Percentiles rank a stretch among this genome's conserved stretches.
phyloP scores from a whole-genome alignment of 2,113 vertebrate genomes.

The Crypturellus undulatus region DNA sequence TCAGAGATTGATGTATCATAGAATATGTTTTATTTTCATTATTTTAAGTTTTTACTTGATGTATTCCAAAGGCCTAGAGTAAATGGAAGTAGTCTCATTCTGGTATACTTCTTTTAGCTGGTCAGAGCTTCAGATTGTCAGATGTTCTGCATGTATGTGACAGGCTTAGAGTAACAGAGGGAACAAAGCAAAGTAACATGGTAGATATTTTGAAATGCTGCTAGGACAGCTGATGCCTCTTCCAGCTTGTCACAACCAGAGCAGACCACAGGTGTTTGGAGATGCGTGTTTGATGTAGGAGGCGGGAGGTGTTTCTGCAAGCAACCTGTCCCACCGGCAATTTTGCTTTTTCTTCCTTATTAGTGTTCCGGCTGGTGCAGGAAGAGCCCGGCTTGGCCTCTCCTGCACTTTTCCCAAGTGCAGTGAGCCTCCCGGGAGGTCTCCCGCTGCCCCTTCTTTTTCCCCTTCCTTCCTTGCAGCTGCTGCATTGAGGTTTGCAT shows the following conservation, averaged over 20 bases:
- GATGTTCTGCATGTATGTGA: not conserved
- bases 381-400: not conserved
- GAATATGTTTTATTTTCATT: not conserved
- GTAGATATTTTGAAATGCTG: not conserved
- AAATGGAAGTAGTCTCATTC: not conserved
- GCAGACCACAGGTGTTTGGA: not conserved
- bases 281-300: not conserved
- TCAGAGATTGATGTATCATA: not conserved
- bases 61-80: not conserved
- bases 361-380: not conserved
- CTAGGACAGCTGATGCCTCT: not conserved
- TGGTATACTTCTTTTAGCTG: not conserved
- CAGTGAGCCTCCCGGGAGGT: not conserved
- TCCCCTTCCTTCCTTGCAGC: not conserved
- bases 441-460: not conserved
- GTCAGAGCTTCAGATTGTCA: not conserved
- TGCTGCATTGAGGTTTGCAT: not conserved
- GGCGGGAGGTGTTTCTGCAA: not conserved
- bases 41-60: not conserved
- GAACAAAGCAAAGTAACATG: not conserved
- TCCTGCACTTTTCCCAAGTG: not conserved
- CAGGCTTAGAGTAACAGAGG: not conserved
- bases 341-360: not conserved
- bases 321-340: not conserved
- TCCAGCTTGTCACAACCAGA: not conserved